A percentile compares a stretch with the other conserved stretches of the same genome.
Conservation (phyloP, 2,888 invertebrate species). For the Drosophila putrida region DNA sequence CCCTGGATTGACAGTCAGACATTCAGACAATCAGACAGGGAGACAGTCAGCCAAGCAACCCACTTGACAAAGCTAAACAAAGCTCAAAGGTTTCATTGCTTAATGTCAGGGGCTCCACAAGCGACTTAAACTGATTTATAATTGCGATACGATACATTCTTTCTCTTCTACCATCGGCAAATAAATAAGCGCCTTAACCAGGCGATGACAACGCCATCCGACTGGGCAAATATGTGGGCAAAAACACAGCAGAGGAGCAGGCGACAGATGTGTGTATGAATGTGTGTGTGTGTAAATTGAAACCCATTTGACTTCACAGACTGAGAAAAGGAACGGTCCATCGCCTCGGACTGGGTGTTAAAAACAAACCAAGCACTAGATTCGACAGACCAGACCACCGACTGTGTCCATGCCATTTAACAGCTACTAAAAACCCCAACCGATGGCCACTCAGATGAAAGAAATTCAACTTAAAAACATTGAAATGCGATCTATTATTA, state of each 20-base stretch:
- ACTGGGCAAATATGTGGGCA: constrained; percentile 58
- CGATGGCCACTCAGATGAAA: constrained; percentile 53
- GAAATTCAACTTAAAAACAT: constrained; percentile 52
- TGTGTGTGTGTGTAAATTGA: constrained; percentile 74
- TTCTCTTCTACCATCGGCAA: constrained; percentile 44
- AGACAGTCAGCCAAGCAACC: constrained; percentile 34
- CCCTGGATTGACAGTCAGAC: constrained; percentile 51
- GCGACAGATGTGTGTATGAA: constrained; percentile 56
- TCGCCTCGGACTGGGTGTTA: constrained; percentile 69
- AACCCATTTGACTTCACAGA: constrained; percentile 71
- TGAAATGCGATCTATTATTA: constrained; percentile 19
- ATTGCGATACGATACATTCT: constrained; percentile 79
- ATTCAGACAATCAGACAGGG: constrained; percentile 33
- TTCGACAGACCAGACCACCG: constrained; percentile 60
- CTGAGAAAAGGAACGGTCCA: not conserved
- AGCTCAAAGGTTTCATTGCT: constrained; percentile 82
- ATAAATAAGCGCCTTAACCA: constrained; percentile 81
- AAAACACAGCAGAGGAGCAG: constrained; percentile 26
- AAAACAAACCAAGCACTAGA: constrained; percentile 74
- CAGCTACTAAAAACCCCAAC: constrained; percentile 73
- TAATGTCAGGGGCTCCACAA: constrained; percentile 74
- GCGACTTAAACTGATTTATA: constrained; percentile 84
- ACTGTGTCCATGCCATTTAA: constrained; percentile 76
- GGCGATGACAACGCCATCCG: constrained; percentile 69
- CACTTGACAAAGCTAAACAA: constrained; percentile 66